Conservation (phyloP, 2,113 vertebrate genomes). For the Gobius niger region DNA sequence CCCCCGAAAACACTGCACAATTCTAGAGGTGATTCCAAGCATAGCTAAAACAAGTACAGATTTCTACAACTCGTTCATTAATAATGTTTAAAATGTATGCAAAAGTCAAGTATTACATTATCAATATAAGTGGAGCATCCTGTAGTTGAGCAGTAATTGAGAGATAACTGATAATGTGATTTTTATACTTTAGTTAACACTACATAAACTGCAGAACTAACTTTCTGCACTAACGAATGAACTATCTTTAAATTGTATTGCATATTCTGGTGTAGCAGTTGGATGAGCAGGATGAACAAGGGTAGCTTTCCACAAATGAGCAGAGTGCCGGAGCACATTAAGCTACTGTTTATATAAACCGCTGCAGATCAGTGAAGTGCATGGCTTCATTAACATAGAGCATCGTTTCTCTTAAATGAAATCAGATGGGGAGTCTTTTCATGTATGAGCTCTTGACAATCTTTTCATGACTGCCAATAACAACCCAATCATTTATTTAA, state of each 20-base stretch:
- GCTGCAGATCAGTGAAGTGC: conserved; percentile 15
- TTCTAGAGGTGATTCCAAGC: not conserved
- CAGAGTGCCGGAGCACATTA: conserved; percentile 19
- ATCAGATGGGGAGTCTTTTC: not conserved
- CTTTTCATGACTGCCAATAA: conserved; percentile 5
- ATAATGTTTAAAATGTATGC: conserved; percentile 16
- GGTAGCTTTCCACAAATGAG: conserved; percentile 31
- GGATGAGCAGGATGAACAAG: conserved; percentile 22
- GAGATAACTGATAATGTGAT: conserved; percentile 23
- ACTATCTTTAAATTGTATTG: not conserved
- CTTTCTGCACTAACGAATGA: not conserved
- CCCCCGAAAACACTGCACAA: not conserved
- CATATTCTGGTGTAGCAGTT: not conserved
- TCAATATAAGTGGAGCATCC: not conserved
- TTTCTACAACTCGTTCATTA: not conserved
- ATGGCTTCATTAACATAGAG: not conserved
- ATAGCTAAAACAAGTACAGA: not conserved
- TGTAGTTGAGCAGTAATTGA: conserved; percentile 41
- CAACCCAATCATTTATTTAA: not conserved
- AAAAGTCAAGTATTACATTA: not conserved
- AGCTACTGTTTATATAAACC: conserved; percentile 37
- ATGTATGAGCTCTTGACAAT: not conserved
- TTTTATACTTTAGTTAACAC: not conserved
- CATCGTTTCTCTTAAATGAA: conserved; percentile 3
- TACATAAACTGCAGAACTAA: not conserved